Evolutionary conservation across 2,113 vertebrate species (phyloP).

Genomic region (Rattus rattus): DNA sequence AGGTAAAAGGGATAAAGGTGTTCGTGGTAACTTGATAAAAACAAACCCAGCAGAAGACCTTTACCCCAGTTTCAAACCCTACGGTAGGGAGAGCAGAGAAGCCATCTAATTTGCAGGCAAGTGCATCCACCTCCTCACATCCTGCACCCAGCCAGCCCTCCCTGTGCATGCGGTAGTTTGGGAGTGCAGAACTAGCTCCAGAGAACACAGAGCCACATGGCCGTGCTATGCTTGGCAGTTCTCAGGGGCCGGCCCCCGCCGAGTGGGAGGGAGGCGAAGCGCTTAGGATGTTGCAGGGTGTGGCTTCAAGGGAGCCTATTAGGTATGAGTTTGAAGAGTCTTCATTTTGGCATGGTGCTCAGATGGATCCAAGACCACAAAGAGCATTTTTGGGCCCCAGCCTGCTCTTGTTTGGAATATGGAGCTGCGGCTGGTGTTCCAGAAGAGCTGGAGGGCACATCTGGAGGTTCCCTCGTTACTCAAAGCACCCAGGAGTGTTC

Average conservation of each 20-base stretch:
- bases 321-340: constrained; percentile 34
- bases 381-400: constrained; percentile 70
- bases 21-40: neutral
- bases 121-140: accelerated
- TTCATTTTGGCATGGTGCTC: neutral
- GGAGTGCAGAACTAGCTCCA: neutral
- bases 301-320: constrained; percentile 42
- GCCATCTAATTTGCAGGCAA: neutral
- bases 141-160: neutral
- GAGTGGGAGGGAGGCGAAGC: neutral
- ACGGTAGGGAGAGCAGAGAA: neutral
- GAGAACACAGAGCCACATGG: constrained; percentile 28
- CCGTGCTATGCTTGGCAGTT: constrained; percentile 8
- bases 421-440: neutral
- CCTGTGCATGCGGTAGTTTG: constrained; percentile 31
- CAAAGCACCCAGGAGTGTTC: neutral
- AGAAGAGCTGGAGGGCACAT: neutral
- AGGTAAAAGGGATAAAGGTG: neutral
- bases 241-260: neutral
- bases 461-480: constrained; percentile 29
- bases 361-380: constrained; percentile 56
- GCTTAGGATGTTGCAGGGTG: neutral
- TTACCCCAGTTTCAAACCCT: constrained; percentile 1
- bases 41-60: neutral
- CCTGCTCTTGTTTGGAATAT: constrained; percentile 48